Evolutionary conservation across 2,113 vertebrate genomes (phyloP).

Genomic region (Lagenorhynchus albirostris): DNA sequence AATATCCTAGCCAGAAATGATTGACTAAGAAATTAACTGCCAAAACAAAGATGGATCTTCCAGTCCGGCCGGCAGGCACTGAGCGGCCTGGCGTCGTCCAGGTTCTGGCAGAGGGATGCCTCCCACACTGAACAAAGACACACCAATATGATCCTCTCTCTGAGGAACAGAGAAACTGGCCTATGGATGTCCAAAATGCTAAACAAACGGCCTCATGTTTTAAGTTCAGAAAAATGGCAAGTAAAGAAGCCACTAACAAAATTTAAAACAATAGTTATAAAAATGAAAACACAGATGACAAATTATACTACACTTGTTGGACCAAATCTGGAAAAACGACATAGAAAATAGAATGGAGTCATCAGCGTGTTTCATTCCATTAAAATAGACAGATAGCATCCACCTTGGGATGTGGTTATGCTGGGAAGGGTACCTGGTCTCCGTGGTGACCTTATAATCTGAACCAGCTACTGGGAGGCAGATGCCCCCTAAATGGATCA

Average conservation of each 20-base stretch:
- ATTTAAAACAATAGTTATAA: background rate
- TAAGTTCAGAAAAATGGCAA: background rate
- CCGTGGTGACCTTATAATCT: rapidly evolving
- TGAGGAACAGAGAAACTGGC: background rate
- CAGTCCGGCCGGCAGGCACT: rapidly evolving
- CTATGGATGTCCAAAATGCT: background rate
- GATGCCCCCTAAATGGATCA: rapidly evolving
- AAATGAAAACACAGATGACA: rapidly evolving
- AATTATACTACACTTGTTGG: rapidly evolving
- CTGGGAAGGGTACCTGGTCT: rapidly evolving
- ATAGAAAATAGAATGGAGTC: rapidly evolving
- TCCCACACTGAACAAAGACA: rapidly evolving
- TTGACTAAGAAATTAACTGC: rapidly evolving
- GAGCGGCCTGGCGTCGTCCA: rapidly evolving
- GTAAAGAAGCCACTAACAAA: background rate
- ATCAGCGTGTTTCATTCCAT: rapidly evolving
- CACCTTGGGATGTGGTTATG: rapidly evolving
- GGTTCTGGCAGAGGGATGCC: rapidly evolving
- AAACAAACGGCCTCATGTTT: background rate
- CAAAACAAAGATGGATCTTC: rapidly evolving
- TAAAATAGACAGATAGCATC: rapidly evolving
- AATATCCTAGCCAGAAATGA: background rate
- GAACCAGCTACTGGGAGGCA: background rate
- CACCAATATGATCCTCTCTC: background rate
- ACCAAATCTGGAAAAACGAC: too few relatives aligned